Base-by-base conservation (phyloP, 2,888 invertebrate genomes). In the Lagria hirta region DNA sequence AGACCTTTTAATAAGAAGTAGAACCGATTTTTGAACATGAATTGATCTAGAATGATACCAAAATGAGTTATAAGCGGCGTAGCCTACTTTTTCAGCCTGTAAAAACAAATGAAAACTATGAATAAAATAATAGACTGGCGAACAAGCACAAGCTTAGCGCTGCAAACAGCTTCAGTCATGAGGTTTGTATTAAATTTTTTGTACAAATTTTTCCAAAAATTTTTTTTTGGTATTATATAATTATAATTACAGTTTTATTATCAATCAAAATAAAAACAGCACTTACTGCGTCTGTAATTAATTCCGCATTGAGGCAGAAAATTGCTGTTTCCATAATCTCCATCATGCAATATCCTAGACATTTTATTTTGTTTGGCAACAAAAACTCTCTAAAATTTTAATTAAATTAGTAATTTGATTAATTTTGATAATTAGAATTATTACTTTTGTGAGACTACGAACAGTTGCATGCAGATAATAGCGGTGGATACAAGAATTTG, bases 381-480 rank as follows among this genome's bases (percentile, higher is more conserved):
- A 36, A 12, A 20, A 36, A 36, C 15, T 36, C 36, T 10, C 36
- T 36, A 18, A 3, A 23, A 34, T n/a, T n/a, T n/a, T n/a, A n/a
- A n/a, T n/a, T n/a, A n/a, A n/a, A n/a, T n/a, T n/a, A n/a, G n/a
- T n/a, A n/a, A n/a, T n/a, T n/a, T n/a, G n/a, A n/a, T n/a, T n/a
- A n/a, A n/a, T n/a, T n/a, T n/a, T n/a, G n/a, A n/a, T n/a, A n/a
- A n/a, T n/a, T n/a, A n/a, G n/a, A n/a, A n/a, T n/a, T n/a, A n/a
- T 2, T 33, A 34, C 34, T 34, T 34, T 10, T 34, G 34, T 15
- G 34, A 34, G 2, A 27, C 36, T 16, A 36, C 20, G 22, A 36
- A 36, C 4, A 36, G n/a, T 6, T 36, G 36, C 36, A 36, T 36
- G 16, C 36, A 36, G 8, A 27, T 36, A 8, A 36, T 26, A 10